A percentile compares a stretch with the other conserved stretches of the same genome.
Evolutionary conservation across 2,888 invertebrate species (phyloP).

Genomic region (Nomada lathburiana): DNA sequence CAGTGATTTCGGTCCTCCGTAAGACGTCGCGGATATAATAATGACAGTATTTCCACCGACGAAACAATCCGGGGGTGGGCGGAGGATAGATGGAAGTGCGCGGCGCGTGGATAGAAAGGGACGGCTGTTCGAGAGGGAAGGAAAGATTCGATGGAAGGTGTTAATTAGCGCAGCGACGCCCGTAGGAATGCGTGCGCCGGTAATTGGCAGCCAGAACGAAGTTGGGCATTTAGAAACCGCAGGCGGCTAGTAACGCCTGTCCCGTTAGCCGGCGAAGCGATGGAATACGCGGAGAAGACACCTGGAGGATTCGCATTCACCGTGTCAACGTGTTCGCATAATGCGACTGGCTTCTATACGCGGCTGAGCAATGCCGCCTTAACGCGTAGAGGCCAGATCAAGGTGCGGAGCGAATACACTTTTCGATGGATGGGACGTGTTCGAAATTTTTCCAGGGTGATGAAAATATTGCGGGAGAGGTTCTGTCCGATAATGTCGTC

Average conservation of each 20-base stretch:
- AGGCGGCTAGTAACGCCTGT: slow-evolving; percentile 21
- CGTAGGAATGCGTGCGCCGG: slow-evolving; percentile 70
- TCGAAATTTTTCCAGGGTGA: too few relatives aligned
- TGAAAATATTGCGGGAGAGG: too few relatives aligned
- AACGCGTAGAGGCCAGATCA: background rate
- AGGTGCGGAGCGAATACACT: background rate
- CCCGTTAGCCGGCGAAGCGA: slow-evolving; percentile 26
- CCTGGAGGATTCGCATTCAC: slow-evolving; percentile 41
- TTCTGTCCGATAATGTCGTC: too few relatives aligned
- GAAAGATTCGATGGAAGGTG: slow-evolving; percentile 54
- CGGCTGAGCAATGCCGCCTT: background rate
- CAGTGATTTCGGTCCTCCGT: slow-evolving; percentile 18
- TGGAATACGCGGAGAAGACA: slow-evolving; percentile 46
- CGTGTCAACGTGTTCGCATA: slow-evolving; percentile 34
- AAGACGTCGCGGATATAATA: slow-evolving; percentile 57
- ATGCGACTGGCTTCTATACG: slow-evolving; percentile 14
- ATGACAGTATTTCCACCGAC: slow-evolving; percentile 12
- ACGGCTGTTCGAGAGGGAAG: background rate
- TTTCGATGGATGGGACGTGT: background rate
- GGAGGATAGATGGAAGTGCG: slow-evolving; percentile 5
- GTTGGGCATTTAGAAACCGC: slow-evolving; percentile 57
- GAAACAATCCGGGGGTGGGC: slow-evolving; percentile 1
- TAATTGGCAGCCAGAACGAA: slow-evolving; percentile 73
- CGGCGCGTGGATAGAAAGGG: slow-evolving; percentile 13
- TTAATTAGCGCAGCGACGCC: slow-evolving; percentile 69